Percentiles rank a stretch among this genome's conserved stretches.
These are phyloP conservation scores for Trissolcus basalis DNA, from an alignment of 1,140 invertebrate species.

Conservation along the genomic window DNA sequence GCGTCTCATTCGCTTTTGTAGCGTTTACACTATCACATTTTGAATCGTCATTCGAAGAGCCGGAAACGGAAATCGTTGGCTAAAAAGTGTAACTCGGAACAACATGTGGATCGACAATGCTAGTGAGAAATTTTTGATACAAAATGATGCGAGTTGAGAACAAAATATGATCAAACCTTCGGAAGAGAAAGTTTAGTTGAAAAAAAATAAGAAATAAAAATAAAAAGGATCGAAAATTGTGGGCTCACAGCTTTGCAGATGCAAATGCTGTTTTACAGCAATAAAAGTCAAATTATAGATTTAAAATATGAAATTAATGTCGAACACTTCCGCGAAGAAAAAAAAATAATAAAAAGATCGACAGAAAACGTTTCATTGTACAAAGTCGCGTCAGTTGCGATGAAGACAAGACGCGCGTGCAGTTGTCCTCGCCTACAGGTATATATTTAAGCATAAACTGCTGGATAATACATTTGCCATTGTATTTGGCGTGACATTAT, in stretches of 20 bases:
- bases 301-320: conserved; percentile 68
- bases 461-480: conserved; percentile 66
- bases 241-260: conserved; percentile 64
- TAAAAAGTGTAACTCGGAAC: conserved; percentile 45
- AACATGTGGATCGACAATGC: conserved; percentile 59
- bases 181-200: conserved; percentile 63
- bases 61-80: conserved; percentile 54
- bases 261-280: conserved; percentile 62
- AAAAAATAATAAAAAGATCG: conserved; percentile 53
- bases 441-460: conserved; percentile 70
- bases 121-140: conserved; percentile 53
- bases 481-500: conserved; percentile 68
- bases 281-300: conserved; percentile 72
- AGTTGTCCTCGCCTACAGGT: conserved; percentile 65
- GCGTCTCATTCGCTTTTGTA: too few relatives aligned
- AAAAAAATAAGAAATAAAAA: conserved; percentile 59
- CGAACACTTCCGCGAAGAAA: conserved; percentile 60
- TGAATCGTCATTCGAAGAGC: conserved; percentile 34
- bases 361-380: conserved; percentile 66
- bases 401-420: conserved; percentile 66
- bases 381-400: conserved; percentile 73
- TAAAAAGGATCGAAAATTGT: not conserved
- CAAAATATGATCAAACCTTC: conserved; percentile 57
- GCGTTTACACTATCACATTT: too few relatives aligned
- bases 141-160: conserved; percentile 43